Percentiles rank a stretch among this genome's conserved stretches.
These are phyloP conservation scores for Cebidichthys violaceus DNA, from an alignment of 2,113 vertebrate genomes.

Conservation along the genomic window DNA sequence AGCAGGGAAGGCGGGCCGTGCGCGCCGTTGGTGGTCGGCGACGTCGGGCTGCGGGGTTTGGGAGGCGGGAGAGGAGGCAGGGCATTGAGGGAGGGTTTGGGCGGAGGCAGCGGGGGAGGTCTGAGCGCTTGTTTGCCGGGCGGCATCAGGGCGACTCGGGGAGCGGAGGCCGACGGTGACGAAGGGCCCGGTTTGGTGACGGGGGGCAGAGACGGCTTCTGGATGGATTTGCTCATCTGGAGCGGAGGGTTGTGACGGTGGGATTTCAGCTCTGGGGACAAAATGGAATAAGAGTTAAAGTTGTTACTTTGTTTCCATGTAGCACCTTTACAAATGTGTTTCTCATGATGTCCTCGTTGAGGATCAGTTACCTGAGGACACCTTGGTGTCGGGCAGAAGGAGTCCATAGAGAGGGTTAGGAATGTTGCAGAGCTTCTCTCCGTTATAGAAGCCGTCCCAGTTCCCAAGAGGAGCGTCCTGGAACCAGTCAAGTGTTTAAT, in stretches of 20 bases:
- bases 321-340: background rate
- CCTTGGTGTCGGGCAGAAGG: slow-evolving; percentile 73
- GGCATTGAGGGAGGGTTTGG: slow-evolving; percentile 38
- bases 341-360: no score
- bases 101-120: slow-evolving; percentile 55
- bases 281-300: background rate
- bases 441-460: slow-evolving; percentile 80
- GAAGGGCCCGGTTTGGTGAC: background rate
- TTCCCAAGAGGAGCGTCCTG: slow-evolving; percentile 81
- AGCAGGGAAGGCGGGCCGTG: slow-evolving; percentile 60
- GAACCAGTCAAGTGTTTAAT: background rate
- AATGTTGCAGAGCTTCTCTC: slow-evolving; percentile 77
- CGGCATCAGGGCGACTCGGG: slow-evolving; percentile 60
- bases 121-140: slow-evolving; percentile 44
- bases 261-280: slow-evolving; percentile 40
- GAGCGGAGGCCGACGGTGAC: background rate
- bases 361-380: slow-evolving; percentile 72
- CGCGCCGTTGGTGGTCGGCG: slow-evolving; percentile 39
- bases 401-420: slow-evolving; percentile 72
- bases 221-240: slow-evolving; percentile 45
- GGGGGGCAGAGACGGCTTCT: slow-evolving; percentile 24
- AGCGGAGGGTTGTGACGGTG: slow-evolving; percentile 22
- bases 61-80: slow-evolving; percentile 3
- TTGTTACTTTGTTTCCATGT: background rate
- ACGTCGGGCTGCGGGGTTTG: slow-evolving; percentile 32